Evolutionary conservation across 2,113 vertebrate species (phyloP), one percentile per base, ranked within the genome.

Genomic region (Prionailurus viverrinus): DNA sequence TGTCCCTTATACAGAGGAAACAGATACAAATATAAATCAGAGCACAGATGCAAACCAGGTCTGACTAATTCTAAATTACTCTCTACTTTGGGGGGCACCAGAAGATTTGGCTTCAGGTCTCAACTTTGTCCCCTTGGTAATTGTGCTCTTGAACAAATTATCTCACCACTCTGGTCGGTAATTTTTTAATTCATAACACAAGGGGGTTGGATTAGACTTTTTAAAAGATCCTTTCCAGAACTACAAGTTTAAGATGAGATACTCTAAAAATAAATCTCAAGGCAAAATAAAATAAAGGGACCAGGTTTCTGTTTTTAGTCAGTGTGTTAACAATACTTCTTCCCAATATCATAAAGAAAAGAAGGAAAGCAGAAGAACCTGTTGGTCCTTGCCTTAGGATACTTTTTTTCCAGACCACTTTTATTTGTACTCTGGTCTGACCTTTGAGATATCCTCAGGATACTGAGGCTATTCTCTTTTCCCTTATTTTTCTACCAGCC

Each of bases 151-250:
- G n/a, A 85, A 58, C 31, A 92, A 81, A 71, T 89, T 63, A 58
- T 15, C 16, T 95, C 25, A 51, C 7, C 19, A 78, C 27, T 93
- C 21, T 85, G 9, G 66, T 18, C 19, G 55, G 18, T 39, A 53
- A 53, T 80, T 85, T 92, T 92, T 76, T 68, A 85, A 91, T 65
- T 33, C 66, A 15, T 66, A 66, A 91, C 81, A 91, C 14, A 66
- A 89, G 15, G 19, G 41, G 9, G 29, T 86, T 76, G 16, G 11
- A 55, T 89, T 86, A 69, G 66, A 83, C 10, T 89, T 68, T 94
- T 90, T 15, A 91, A 86, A 91, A 82, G 14, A 69, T 93, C 25
- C 39, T 86, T 94, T 95, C 45, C 48, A 96, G 66, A 85, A 82
- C 27, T 78, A 11, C 23, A 66, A 83, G 19, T n/a, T 91, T 74